Base-by-base conservation (phyloP, 2,113 vertebrate genomes). In the Bubo bubo region DNA sequence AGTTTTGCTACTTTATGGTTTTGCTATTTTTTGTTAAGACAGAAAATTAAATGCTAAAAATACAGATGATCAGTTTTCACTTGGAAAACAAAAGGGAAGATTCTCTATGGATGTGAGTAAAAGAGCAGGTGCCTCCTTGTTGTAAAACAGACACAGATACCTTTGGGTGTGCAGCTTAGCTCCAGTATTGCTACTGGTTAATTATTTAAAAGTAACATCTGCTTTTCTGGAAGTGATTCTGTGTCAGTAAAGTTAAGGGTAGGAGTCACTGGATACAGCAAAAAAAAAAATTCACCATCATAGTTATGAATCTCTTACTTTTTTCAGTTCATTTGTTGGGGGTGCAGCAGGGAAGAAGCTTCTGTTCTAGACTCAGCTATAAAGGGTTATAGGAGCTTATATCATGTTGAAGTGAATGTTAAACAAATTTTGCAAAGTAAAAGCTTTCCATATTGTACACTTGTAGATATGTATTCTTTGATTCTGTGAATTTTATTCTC, bases 151-250 rank as follows among this genome's bases (percentile, higher is more conserved):
- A 16, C 16, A 15, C 22, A 5, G 21, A 9, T 74, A 41, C 59
- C 34, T 86, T 53, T 56, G 55, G 7, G 14, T 28, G 24, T 72
- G 34, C 45, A 47, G 6, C 66, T 90, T 74, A 41, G 47, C 32
- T 72, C 53, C 39, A 17, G 23, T 60, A 1, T 52, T 60, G 30
- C 34, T 79, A 5, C 26, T 49, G 13, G 6, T 88, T 68, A 79
- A 86, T 95, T 88, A 90, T 90, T 96, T 82, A 79, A 49, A 72
- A 70, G 68, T 52, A 58, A 60, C 12, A 39, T 75, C 75, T 92
- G 70, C 45, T 86, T 83, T 77, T 32, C 30, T 86, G 26, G 34
- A n/a, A 39, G 45, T 77, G 64, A 37, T 86, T 86, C 55, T 67
- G 4, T 84, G 64, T 84, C 55, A 67, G 22, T 64, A 9, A 45